Evolutionary conservation across 2,888 invertebrate species (phyloP).

Genomic region (Deroplatys truncata): DNA sequence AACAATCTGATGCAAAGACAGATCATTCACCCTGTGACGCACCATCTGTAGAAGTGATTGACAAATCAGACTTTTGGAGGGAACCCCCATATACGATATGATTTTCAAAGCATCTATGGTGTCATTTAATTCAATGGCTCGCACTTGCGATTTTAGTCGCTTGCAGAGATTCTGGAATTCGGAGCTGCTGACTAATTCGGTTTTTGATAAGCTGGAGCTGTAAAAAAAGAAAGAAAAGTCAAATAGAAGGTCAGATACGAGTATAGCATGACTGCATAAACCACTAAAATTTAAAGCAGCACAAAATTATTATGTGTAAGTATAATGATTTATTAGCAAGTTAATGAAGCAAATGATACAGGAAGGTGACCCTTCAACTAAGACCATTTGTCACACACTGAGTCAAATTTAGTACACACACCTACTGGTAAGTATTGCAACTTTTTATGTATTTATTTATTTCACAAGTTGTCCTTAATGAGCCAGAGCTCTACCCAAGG

Average conservation of each 20-base stretch:
- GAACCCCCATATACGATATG: constrained; percentile 55
- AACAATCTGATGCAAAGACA: constrained; percentile 58
- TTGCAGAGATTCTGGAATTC: constrained; percentile 57
- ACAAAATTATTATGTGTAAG: too few species aligned
- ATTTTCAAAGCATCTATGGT: constrained; percentile 57
- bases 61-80: constrained; percentile 54
- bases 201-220: constrained; percentile 43
- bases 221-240: constrained; percentile 32
- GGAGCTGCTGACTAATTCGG: constrained; percentile 50
- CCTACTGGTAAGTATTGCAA: too few species aligned
- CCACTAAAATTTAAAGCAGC: too few species aligned
- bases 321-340: too few species aligned
- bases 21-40: constrained; percentile 55
- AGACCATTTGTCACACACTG: too few species aligned
- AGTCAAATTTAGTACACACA: too few species aligned
- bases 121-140: constrained; percentile 51
- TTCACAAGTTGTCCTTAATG: too few species aligned
- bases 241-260: not conserved
- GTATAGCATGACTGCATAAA: not conserved
- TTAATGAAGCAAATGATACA: too few species aligned
- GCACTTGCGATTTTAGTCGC: constrained; percentile 52
- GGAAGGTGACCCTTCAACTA: too few species aligned
- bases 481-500: too few species aligned
- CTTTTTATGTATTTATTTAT: too few species aligned
- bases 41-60: constrained; percentile 62